Evolutionary conservation across 2,113 vertebrate genomes (phyloP).

Genomic region (Prionailurus bengalensis): DNA sequence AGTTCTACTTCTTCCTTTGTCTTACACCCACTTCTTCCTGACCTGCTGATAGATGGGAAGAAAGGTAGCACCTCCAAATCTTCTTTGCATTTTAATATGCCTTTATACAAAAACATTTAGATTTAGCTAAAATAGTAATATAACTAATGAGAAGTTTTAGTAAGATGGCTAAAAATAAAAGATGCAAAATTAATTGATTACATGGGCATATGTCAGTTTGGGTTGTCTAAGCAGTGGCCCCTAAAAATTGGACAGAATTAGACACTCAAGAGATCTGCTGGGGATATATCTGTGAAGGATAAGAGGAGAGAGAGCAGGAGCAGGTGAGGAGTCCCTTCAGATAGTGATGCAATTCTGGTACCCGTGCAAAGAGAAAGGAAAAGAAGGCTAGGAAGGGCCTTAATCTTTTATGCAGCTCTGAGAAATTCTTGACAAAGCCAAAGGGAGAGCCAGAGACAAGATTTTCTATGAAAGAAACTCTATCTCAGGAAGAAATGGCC

Average conservation of each 20-base stretch:
- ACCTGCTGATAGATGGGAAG: too few species aligned
- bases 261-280: neutral
- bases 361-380: neutral
- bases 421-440: neutral
- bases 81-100: neutral
- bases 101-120: neutral
- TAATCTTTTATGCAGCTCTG: neutral
- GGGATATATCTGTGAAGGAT: neutral
- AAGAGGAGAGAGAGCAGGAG: neutral
- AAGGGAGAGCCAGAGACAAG: neutral
- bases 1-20: too few species aligned
- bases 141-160: neutral
- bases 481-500: neutral
- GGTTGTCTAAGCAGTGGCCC: too few species aligned
- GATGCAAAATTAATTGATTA: neutral
- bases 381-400: neutral
- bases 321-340: neutral
- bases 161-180: neutral
- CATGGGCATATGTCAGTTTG: too few species aligned
- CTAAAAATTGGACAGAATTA: too few species aligned
- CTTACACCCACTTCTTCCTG: too few species aligned
- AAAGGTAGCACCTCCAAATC: neutral
- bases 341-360: neutral
- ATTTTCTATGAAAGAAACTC: neutral
- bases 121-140: neutral